Evolutionary conservation across 2,797 vertebrate genomes (phyloP), one percentile per base, ranked within the genome.

Genomic region (Crossoptilon crossoptilon): DNA sequence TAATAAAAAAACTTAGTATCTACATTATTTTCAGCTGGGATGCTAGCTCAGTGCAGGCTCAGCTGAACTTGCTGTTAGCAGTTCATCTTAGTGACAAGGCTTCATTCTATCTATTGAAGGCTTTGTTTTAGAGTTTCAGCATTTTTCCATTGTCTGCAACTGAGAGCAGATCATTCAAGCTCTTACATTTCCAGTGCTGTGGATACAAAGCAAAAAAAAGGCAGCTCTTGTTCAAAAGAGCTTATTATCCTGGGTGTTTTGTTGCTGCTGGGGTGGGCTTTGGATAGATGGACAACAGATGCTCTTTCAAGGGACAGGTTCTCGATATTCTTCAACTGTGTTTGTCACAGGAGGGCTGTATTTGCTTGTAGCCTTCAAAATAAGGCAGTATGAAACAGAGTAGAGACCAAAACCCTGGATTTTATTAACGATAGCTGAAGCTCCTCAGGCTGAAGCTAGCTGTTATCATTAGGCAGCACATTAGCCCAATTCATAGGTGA

Each of bases 31-130:
- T 72, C 26, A 37, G n/a, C 69, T 70, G 21, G 29, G 59, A 6
- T 72, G 29, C 35, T 66, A 51, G 35, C 48, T 90, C 63, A 67
- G 29, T 43, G 35, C 26, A 55, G n/a, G 26, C n/a, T 91, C 62
- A 85, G 22, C 31, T 92, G 31, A 73, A 74, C 23, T 93, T 94
- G 84, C 88, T 89, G 48, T 80, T 93, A 91, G 81, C 86, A 85
- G 78, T 93, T 87, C 77, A 87, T 94, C 90, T 96, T 87, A 66
- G 88, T 82, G 90, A 94, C 91, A 95, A 80, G 91, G 90, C 90
- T 91, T 72, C 87, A 59, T 96, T 94, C 94, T 88, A 81, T 84
- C 87, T 93, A 92, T 85, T 95, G 92, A 90, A 93, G 49, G 29
- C 43, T 74, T 6, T 2, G 72, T 79, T 94, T 94, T 92, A 95